Conservation (phyloP, 2,888 invertebrate species). For the Merodon equestris region DNA sequence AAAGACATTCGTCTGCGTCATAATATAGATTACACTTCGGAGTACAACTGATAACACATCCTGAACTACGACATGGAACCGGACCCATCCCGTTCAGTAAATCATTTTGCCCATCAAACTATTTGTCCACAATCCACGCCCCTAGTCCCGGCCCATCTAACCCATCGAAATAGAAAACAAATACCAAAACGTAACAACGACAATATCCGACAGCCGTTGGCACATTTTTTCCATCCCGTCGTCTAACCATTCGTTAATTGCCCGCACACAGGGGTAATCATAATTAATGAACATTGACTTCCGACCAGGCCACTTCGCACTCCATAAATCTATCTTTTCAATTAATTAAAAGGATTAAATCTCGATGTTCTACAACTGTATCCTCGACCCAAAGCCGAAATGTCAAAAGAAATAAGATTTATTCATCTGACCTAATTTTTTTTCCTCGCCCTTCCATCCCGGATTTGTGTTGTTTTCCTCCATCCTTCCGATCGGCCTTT, state of each 20-base stretch:
- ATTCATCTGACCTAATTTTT: slow-evolving; percentile 70
- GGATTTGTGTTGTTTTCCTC: slow-evolving; percentile 33
- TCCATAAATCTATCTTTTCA: slow-evolving; percentile 65
- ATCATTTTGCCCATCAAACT: slow-evolving; percentile 43
- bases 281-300: slow-evolving; percentile 68
- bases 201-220: not conserved
- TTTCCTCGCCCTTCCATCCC: slow-evolving; percentile 13
- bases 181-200: slow-evolving; percentile 5
- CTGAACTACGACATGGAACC: no score
- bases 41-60: no score
- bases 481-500: slow-evolving; percentile 43
- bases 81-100: slow-evolving; percentile 1
- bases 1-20: no score
- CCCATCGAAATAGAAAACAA: slow-evolving; percentile 10
- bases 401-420: slow-evolving; percentile 69
- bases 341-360: slow-evolving; percentile 70
- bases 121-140: slow-evolving; percentile 59
- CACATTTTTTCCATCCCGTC: not conserved
- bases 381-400: slow-evolving; percentile 13
- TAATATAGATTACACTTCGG: no score
- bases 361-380: slow-evolving; percentile 63
- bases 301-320: slow-evolving; percentile 60
- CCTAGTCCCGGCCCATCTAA: slow-evolving; percentile 3
- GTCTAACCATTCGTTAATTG: slow-evolving; percentile 55
- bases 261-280: slow-evolving; percentile 61